phyloP scores from a whole-genome alignment of 2,113 vertebrate genomes.

The Bubo bubo region DNA sequence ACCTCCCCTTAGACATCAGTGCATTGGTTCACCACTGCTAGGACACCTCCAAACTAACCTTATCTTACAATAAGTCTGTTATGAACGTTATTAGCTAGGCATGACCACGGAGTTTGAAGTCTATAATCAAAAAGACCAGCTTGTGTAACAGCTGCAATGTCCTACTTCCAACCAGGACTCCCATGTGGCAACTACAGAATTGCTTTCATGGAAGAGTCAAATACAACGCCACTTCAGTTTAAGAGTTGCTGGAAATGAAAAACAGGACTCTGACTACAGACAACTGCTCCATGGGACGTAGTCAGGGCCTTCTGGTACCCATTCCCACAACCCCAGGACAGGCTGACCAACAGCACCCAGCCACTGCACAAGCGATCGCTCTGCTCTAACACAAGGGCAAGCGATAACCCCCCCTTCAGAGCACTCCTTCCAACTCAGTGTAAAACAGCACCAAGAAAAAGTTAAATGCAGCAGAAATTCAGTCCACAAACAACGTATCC shows the following conservation, averaged over 20 bases:
- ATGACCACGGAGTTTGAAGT: neutral
- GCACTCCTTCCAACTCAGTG: neutral
- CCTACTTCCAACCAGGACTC: neutral
- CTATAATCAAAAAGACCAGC: neutral
- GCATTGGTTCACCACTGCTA: neutral
- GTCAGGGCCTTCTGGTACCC: too few species aligned
- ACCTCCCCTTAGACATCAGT: neutral
- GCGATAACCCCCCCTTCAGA: neutral
- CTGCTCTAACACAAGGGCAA: neutral
- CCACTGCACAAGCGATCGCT: accelerated
- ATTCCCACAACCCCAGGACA: neutral
- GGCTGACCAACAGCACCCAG: neutral
- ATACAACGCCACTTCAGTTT: neutral
- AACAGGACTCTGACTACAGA: neutral
- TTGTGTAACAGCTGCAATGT: neutral
- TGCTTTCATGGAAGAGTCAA: neutral
- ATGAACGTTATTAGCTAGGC: too few species aligned
- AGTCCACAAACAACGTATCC: accelerated
- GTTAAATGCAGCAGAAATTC: neutral
- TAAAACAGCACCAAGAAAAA: neutral
- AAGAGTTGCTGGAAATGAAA: neutral
- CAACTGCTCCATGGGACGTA: neutral
- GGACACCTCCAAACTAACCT: neutral
- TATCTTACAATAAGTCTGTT: neutral
- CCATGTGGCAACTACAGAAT: neutral